phyloP scores from a whole-genome alignment of 2,113 vertebrate genomes.

The Theristicus caerulescens region DNA sequence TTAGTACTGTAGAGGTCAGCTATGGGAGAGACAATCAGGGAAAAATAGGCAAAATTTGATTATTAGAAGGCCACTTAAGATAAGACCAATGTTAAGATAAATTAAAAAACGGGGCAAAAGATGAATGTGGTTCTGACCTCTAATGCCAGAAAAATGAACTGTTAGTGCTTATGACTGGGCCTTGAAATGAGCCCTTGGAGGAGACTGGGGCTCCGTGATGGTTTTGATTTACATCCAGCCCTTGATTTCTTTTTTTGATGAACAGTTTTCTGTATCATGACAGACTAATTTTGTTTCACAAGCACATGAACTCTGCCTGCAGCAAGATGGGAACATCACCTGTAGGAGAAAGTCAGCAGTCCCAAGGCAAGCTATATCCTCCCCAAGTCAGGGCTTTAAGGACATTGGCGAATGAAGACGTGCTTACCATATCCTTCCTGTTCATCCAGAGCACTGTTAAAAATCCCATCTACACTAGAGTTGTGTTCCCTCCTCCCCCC shows the following conservation, averaged over 20 bases:
- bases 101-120: not conserved
- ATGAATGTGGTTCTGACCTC: not conserved
- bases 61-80: not conserved
- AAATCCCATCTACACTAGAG: not conserved
- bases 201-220: not conserved
- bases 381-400: not conserved
- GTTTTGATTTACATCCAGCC: not conserved
- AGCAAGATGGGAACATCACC: not conserved
- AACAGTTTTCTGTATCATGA: not conserved
- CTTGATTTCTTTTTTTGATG: not conserved
- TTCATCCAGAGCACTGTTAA: not conserved
- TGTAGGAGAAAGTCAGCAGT: not conserved
- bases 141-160: not conserved
- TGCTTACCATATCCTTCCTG: not conserved
- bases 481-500: fast-evolving
- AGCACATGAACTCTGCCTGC: not conserved
- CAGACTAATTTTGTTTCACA: not conserved
- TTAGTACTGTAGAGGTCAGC: not conserved
- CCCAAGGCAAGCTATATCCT: not conserved
- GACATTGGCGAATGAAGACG: not conserved
- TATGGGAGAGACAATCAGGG: not conserved
- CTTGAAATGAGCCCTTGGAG: not conserved
- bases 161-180: not conserved
- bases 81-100: not conserved
- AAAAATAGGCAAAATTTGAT: not conserved